Evolutionary conservation across 2,113 vertebrate species (phyloP).

Genomic region (Steatornis caripensis): DNA sequence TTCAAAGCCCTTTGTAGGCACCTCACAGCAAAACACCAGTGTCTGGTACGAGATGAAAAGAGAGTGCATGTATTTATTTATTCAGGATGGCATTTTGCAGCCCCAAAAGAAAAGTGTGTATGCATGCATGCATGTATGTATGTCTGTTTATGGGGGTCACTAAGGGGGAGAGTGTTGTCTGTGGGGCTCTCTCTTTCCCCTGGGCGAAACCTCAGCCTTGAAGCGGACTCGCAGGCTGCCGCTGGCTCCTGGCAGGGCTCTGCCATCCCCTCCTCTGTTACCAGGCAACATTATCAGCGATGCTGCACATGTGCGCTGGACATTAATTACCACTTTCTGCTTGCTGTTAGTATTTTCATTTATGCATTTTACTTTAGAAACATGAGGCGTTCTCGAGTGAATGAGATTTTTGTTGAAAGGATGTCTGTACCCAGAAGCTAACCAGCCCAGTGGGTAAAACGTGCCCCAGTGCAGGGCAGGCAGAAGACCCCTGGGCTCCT

Average conservation of each 20-base stretch:
- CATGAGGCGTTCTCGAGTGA: not conserved
- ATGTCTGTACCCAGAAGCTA: not conserved
- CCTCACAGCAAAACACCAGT: not conserved
- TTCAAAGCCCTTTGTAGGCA: slow-evolving; percentile 8
- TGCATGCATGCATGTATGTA: not conserved
- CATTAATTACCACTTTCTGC: slow-evolving; percentile 19
- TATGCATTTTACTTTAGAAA: not conserved
- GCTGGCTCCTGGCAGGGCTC: not conserved
- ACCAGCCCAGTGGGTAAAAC: fast-evolving
- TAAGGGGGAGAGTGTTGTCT: not conserved
- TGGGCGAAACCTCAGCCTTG: not conserved
- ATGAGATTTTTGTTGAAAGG: not conserved
- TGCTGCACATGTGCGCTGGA: not conserved
- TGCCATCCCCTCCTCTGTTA: slow-evolving; percentile 20
- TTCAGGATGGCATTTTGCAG: not conserved
- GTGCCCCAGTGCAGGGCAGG: not conserved
- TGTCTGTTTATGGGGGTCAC: not conserved
- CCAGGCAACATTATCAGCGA: slow-evolving; percentile 51
- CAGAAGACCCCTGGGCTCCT: not conserved
- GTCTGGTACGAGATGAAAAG: not conserved
- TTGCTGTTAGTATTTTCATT: not conserved
- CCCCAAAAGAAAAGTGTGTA: not conserved
- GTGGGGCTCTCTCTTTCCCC: not conserved
- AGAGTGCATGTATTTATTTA: not conserved
- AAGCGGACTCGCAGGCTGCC: not conserved